These are phyloP conservation scores for Psilopogon haemacephalus DNA, from an alignment of 2,113 vertebrate genomes.

Conservation along the genomic window DNA sequence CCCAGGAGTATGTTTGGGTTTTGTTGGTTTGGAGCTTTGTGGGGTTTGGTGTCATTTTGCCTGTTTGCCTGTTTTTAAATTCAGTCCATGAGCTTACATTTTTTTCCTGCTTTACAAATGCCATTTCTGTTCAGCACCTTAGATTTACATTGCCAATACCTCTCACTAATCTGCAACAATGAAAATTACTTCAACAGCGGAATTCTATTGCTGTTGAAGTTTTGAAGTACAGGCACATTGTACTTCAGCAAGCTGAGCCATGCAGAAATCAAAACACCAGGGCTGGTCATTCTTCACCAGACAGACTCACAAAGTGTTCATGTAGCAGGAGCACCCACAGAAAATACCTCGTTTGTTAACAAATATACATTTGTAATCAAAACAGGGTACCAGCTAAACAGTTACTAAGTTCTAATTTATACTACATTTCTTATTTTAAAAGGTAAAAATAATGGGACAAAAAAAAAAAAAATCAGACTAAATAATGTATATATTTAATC, in stretches of 20 bases:
- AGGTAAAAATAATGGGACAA: neutral
- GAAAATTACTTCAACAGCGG: neutral
- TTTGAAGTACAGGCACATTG: neutral
- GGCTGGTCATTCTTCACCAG: neutral
- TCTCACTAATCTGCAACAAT: neutral
- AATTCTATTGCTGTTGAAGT: neutral
- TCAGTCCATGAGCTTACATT: neutral
- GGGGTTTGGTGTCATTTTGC: neutral
- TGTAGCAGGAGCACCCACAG: neutral
- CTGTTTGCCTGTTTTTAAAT: neutral
- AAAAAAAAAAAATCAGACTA: neutral
- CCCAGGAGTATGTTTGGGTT: too few species aligned
- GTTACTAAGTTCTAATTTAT: neutral
- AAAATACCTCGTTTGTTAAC: neutral
- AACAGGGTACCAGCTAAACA: neutral
- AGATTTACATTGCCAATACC: neutral
- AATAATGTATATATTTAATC: neutral
- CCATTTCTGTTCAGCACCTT: neutral
- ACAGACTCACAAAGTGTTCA: neutral
- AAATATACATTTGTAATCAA: neutral
- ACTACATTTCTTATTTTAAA: neutral
- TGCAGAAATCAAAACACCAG: neutral
- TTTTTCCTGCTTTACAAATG: neutral
- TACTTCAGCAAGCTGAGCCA: neutral
- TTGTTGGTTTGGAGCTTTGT: neutral